Evolutionary conservation across 2,888 invertebrate genomes (phyloP).

Genomic region (Melinaea marsaeus): DNA sequence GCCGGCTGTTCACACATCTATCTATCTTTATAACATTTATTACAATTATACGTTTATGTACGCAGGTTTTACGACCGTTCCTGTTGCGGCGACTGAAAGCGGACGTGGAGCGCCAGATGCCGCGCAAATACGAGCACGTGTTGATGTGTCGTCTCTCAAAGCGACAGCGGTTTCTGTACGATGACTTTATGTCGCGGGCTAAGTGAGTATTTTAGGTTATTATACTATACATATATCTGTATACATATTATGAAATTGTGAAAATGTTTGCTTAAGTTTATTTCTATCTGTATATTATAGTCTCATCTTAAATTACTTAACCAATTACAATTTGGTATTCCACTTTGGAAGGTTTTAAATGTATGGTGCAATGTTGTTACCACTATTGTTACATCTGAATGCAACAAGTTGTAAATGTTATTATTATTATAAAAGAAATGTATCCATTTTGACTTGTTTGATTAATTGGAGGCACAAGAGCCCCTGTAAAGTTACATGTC

Average conservation of each 20-base stretch:
- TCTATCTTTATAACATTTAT: not conserved
- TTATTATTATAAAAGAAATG: too few relatives aligned
- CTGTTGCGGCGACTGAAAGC: slow-evolving; percentile 92
- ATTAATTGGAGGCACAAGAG: too few relatives aligned
- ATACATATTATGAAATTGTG: too few relatives aligned
- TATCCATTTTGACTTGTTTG: too few relatives aligned
- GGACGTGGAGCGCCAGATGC: slow-evolving; percentile 98
- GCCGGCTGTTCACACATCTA: not conserved
- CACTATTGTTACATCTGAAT: too few relatives aligned
- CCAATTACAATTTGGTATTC: too few relatives aligned
- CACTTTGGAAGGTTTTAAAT: not conserved
- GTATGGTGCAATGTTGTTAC: not conserved
- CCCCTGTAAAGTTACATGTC: too few relatives aligned
- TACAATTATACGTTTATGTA: not conserved
- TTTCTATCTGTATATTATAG: too few relatives aligned
- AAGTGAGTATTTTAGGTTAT: slow-evolving; percentile 79
- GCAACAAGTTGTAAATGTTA: too few relatives aligned
- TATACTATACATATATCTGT: not conserved
- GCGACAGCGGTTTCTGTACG: slow-evolving; percentile 97
- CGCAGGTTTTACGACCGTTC: slow-evolving; percentile 91
- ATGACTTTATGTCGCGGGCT: slow-evolving; percentile 98
- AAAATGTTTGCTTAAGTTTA: too few relatives aligned
- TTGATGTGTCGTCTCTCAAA: slow-evolving; percentile 96
- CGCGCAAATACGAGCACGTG: slow-evolving; percentile 95
- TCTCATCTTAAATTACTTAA: too few relatives aligned